These are phyloP conservation scores for Periophthalmus magnuspinnatus DNA, from an alignment of 2,797 vertebrate genomes.

Conservation along the genomic window DNA sequence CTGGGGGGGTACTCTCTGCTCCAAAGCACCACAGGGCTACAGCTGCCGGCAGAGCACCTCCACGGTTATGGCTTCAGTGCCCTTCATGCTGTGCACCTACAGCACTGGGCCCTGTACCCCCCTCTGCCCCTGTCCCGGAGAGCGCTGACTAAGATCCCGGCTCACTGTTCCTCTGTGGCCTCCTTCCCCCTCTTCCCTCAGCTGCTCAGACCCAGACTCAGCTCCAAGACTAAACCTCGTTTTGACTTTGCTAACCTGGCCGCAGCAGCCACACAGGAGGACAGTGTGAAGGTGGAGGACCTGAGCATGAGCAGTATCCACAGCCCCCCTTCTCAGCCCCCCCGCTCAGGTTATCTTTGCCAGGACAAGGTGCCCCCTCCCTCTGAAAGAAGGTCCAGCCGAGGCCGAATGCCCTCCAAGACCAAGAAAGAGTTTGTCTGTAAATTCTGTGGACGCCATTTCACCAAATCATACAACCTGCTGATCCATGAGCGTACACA, in stretches of 20 bases:
- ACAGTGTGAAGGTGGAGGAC: slow-evolving; percentile 87
- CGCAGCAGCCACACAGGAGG: slow-evolving; percentile 92
- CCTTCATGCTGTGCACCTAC: slow-evolving; percentile 92
- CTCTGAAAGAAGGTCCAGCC: slow-evolving; percentile 88
- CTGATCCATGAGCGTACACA: slow-evolving; percentile 99
- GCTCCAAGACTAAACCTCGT: slow-evolving; percentile 89
- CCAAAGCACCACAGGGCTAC: slow-evolving; percentile 91
- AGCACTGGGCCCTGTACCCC: slow-evolving; percentile 96
- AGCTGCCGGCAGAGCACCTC: slow-evolving; percentile 88
- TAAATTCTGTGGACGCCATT: slow-evolving; percentile 98
- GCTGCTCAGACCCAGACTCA: slow-evolving; percentile 83
- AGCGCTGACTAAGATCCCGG: slow-evolving; percentile 88
- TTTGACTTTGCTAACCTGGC: slow-evolving; percentile 98
- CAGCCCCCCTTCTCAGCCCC: slow-evolving; percentile 45
- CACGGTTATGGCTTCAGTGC: slow-evolving; percentile 95
- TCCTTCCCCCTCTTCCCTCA: slow-evolving; percentile 91
- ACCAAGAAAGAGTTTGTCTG: slow-evolving; percentile 99
- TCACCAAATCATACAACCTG: slow-evolving; percentile 98
- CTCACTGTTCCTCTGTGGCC: slow-evolving; percentile 85
- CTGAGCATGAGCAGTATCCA: slow-evolving; percentile 74
- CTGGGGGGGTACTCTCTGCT: slow-evolving; percentile 94
- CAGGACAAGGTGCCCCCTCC: slow-evolving; percentile 86
- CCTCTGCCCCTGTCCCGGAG: slow-evolving; percentile 89
- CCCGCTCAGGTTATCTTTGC: slow-evolving; percentile 83
- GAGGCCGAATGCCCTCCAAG: slow-evolving; percentile 94